Conservation (phyloP, 2,888 invertebrate genomes). For the Halictus ligatus region DNA sequence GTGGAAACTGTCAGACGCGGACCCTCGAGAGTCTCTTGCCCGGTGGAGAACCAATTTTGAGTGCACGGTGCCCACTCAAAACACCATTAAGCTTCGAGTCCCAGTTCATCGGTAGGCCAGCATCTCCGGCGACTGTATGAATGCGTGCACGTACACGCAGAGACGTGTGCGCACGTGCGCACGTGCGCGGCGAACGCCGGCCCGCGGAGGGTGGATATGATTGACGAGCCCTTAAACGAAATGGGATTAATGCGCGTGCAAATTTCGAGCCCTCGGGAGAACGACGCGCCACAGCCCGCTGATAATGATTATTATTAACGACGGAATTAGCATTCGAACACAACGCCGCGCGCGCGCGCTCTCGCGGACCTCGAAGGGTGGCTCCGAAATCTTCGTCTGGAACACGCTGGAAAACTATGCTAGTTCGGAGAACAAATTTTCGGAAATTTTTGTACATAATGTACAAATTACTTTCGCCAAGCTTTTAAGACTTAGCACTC, state of each 20-base stretch:
- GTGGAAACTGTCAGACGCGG: constrained; percentile 41
- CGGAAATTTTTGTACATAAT: no score
- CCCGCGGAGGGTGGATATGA: constrained; percentile 67
- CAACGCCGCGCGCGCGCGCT: constrained; percentile 10
- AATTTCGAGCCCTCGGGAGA: constrained; percentile 62
- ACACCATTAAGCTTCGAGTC: constrained; percentile 63
- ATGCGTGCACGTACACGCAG: constrained; percentile 10
- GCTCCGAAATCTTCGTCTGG: background rate
- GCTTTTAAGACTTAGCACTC: no score
- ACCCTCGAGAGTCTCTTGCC: constrained; percentile 31
- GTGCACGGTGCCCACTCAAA: constrained; percentile 61
- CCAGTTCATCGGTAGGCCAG: constrained; percentile 58
- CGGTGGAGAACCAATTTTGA: constrained; percentile 56
- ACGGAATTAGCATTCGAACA: constrained; percentile 61
- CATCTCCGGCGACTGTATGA: constrained; percentile 36
- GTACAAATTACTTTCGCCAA: no score
- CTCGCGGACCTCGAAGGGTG: constrained; percentile 13
- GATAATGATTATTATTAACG: constrained; percentile 71
- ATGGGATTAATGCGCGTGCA: constrained; percentile 75
- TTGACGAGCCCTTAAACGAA: constrained; percentile 77
- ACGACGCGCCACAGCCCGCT: constrained; percentile 38
- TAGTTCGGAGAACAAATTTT: no score
- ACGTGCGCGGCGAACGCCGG: background rate
- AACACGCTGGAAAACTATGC: background rate
- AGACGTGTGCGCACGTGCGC: background rate